Evolutionary conservation across 2,888 invertebrate genomes (phyloP), one percentile per base, ranked within the genome.

Genomic region (Latrodectus hesperus): DNA sequence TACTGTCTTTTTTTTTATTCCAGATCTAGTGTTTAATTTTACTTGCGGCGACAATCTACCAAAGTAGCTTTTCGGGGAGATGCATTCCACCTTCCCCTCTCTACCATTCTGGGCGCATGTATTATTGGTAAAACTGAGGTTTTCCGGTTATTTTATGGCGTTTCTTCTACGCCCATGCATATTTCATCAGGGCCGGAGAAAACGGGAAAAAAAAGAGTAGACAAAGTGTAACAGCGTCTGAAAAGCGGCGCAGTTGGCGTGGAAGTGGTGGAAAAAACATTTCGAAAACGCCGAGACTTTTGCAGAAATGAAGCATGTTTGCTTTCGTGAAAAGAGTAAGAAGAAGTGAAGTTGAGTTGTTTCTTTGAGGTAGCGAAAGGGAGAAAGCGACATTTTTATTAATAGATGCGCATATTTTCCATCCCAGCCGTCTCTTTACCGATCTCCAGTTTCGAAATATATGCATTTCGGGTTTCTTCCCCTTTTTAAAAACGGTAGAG

Each of bases 41-140:
- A 83, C 87, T 82, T 71, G 51, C 87, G 87, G 87, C 87, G 78
- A 74, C 87, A 88, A 88, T 88, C 87, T 82, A 49, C 73, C 16
- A 52, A 79, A 87, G 81, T 81, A 83, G 76, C 68, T n/a, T 22
- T 26, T 16, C 64, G 38, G 60, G 68, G 49, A 38, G 14, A 26
- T n/a, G 26, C 38, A 17, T 60, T 68, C 14, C 38, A 73, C 67
- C 53, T 49, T 38, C 53, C 22, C 10, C 68, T 26, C 26, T 79
- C 14, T 73, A 72, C 38, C 52, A 14, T 26, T 11, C 22, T 73
- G 38, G 26, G 75, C 55, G 64, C 72, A 72, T 70, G 64, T 77
- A 55, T 73, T 84, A 84, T 78, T 84, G 84, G 78, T 65, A 74
- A 84, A 65, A 55, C 71, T 17, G 78, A 70, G 64, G 60, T 74